These are phyloP conservation scores for Sarcophaga peregrina DNA, from an alignment of 1,140 invertebrate genomes.

Conservation along the genomic window DNA sequence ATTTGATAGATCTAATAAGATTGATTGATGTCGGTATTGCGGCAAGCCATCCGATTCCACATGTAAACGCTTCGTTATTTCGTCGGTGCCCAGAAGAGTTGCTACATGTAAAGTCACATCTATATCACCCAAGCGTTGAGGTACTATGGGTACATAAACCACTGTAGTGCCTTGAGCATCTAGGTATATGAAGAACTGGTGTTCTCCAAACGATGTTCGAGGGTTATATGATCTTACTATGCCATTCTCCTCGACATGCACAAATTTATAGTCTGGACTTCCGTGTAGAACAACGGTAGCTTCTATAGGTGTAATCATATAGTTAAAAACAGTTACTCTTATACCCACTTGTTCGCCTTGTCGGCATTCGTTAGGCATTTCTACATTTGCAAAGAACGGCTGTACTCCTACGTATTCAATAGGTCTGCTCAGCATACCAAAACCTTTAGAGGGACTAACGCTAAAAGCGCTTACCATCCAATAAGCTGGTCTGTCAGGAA, in stretches of 20 bases:
- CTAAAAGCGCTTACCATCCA: constrained; percentile 95
- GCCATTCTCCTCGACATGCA: constrained; percentile 92
- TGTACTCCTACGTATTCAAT: constrained; percentile 85
- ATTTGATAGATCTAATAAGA: constrained; percentile 91
- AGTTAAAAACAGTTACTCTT: constrained; percentile 93
- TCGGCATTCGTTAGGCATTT: constrained; percentile 84
- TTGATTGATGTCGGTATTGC: constrained; percentile 91
- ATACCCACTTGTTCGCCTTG: constrained; percentile 95
- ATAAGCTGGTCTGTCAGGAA: constrained; percentile 86
- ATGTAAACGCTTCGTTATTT: constrained; percentile 76
- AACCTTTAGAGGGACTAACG: constrained; percentile 85
- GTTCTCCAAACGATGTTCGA: constrained; percentile 87
- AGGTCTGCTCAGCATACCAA: constrained; percentile 84
- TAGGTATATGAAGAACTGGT: constrained; percentile 94
- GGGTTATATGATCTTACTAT: constrained; percentile 87
- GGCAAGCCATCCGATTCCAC: constrained; percentile 94
- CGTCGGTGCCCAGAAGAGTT: constrained; percentile 86
- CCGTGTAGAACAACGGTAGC: constrained; percentile 86
- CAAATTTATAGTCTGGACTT: constrained; percentile 92
- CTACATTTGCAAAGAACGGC: constrained; percentile 95
- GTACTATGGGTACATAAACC: constrained; percentile 92
- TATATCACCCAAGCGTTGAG: constrained; percentile 82
- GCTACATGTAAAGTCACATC: constrained; percentile 84
- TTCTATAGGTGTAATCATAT: constrained; percentile 84
- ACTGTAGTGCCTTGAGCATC: constrained; percentile 79